A percentile compares a stretch with the other conserved stretches of the same genome.
These are phyloP conservation scores for Podarcis muralis DNA, from an alignment of 2,113 vertebrate species.

Conservation along the genomic window DNA sequence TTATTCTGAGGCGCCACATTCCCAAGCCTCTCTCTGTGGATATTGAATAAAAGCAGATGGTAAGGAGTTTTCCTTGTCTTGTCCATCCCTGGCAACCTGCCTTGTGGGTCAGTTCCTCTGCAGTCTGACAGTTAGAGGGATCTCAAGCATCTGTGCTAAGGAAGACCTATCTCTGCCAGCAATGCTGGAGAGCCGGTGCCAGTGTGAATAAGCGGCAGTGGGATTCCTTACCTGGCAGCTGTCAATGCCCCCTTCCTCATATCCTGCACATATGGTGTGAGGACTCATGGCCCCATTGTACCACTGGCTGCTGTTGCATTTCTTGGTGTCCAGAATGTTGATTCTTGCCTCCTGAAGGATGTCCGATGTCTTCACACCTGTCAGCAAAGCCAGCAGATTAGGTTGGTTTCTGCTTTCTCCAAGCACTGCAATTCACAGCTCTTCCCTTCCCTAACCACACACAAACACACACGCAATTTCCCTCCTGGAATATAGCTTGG, in stretches of 20 bases:
- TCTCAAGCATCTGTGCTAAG: not conserved
- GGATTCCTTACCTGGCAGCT: slow-evolving; percentile 65
- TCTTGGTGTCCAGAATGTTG: slow-evolving; percentile 36
- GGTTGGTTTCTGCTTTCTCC: not conserved
- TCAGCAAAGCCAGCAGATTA: not conserved
- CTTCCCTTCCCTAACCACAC: not conserved
- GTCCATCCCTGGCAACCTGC: too few species aligned
- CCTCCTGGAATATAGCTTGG: not conserved
- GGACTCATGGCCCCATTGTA: slow-evolving; percentile 56
- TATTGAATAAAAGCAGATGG: too few species aligned
- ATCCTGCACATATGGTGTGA: slow-evolving; percentile 63
- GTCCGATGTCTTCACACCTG: slow-evolving; percentile 16
- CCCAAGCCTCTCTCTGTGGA: too few species aligned
- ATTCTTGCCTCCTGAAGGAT: slow-evolving; percentile 56
- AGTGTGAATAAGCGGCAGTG: not conserved
- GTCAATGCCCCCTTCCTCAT: slow-evolving; percentile 62
- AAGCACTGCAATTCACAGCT: not conserved
- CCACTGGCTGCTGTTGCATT: slow-evolving; percentile 66
- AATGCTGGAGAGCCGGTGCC: not conserved
- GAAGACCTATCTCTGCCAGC: not conserved
- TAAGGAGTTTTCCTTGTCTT: too few species aligned
- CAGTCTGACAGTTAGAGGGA: not conserved
- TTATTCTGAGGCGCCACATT: too few species aligned
- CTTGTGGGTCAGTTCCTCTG: too few species aligned
- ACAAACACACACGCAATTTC: too few species aligned